Base-by-base conservation (phyloP, 2,888 invertebrate species). In the Hirudinaria manillensis region DNA sequence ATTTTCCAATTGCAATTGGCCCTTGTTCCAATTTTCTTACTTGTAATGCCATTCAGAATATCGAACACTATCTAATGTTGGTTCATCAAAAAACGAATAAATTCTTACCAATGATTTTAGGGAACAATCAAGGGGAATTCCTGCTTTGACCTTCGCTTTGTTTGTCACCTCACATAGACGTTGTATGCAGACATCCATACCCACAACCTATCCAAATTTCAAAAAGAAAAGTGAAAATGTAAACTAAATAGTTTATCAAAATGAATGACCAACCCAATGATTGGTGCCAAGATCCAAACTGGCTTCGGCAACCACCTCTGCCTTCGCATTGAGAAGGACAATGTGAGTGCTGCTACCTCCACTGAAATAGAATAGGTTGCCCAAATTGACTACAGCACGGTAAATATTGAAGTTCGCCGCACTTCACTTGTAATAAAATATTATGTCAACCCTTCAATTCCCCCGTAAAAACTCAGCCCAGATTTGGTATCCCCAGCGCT, bases 291-390 rank as follows among this genome's bases (percentile, higher is more conserved):
- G 74, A 2, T 76, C 77, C 32, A 68, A 81, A 66, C 89, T 88
- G 66, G 89, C 78, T 87, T 80, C 80, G 87, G 90, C 89, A 56
- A 93, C 83, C 71, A 90, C 89, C 70, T 89, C 87, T 10, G 94
- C 94, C 38, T 88, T 86, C 45, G 89, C 89, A 82, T 92, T 89
- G 82, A 92, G 89, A 77, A 94, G 89, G 45, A 93, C 89, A 66
- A 92, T 87, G 77, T 90, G 90, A 21, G 94, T 93, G 83, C 91
- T 91, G 76, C 93, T 93, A 38, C 91, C 92, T 65, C 94, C 94
- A 36, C 94, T 94, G 86, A 45, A 45, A 45, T 45, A 16, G 16
- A 45, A 45, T 10, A 45, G 10, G 1, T 45, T 4, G 3, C 13
- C 16, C 45, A 45, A 10, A 45, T 6, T n/a, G n/a, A 45, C 3